phyloP scores from a whole-genome alignment of 1,140 invertebrate genomes.

The Conopomorpha cramerella region DNA sequence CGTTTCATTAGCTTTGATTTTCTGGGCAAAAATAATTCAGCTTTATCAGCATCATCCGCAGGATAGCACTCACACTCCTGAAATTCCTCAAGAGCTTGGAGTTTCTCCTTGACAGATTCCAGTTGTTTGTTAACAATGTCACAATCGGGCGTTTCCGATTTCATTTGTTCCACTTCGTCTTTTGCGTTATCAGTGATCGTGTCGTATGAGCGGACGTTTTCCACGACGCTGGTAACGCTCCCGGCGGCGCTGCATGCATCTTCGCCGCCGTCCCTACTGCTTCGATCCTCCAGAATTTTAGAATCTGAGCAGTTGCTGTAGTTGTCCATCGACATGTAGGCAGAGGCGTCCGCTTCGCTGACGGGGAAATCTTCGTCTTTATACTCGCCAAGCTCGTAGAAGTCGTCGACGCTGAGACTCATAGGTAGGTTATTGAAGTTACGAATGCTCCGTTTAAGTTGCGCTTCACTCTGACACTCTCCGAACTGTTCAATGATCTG shows the following conservation, averaged over 20 bases:
- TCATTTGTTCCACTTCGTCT: no score
- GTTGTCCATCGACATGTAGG: neutral
- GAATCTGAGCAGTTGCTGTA: no score
- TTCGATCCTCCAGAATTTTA: conserved; percentile 19
- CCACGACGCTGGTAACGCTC: conserved; percentile 15
- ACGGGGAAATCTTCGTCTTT: neutral
- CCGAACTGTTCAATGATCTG: conserved; percentile 18
- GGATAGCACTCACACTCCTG: no score
- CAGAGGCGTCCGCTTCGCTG: neutral
- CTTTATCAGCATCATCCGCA: no score
- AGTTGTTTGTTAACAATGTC: no score
- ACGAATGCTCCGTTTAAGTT: conserved; percentile 2
- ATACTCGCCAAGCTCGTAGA: neutral
- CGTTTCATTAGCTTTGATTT: no score
- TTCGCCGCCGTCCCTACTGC: conserved; percentile 11
- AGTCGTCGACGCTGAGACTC: neutral
- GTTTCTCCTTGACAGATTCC: no score
- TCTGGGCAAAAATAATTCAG: no score
- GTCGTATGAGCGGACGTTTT: conserved; percentile 12
- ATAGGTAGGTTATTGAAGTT: neutral
- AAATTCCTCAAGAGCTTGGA: no score
- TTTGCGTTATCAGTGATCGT: conserved; percentile 15
- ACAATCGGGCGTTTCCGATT: no score
- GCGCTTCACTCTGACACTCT: conserved; percentile 17
- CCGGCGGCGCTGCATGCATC: conserved; percentile 11